phyloP scores from a whole-genome alignment of 2,797 vertebrate genomes.

The Erethizon dorsatum region DNA sequence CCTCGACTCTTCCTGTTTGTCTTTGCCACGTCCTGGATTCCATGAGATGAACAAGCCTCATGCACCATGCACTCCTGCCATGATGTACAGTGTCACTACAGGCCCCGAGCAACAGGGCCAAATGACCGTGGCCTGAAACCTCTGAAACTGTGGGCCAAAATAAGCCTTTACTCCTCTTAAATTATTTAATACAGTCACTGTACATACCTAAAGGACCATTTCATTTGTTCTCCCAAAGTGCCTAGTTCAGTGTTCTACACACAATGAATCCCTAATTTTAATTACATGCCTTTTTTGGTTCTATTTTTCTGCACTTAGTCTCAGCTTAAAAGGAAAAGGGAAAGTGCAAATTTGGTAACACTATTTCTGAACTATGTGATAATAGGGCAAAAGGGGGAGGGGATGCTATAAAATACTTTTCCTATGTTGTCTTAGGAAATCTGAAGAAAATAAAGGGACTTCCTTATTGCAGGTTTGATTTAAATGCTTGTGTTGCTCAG shows the following conservation, averaged over 20 bases:
- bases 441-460: slow-evolving; percentile 25
- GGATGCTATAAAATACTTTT: slow-evolving; percentile 45
- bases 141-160: not conserved
- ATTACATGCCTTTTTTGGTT: slow-evolving; percentile 20
- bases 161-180: not conserved
- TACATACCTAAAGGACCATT: slow-evolving; percentile 30
- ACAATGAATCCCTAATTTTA: slow-evolving; percentile 13
- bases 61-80: not conserved
- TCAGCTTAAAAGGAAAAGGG: slow-evolving; percentile 56
- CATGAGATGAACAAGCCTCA: not conserved
- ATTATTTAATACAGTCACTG: not conserved
- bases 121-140: not conserved
- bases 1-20: not conserved
- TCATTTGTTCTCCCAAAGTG: slow-evolving; percentile 51
- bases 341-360: slow-evolving; percentile 62
- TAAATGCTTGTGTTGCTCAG: slow-evolving; percentile 2
- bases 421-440: slow-evolving; percentile 40
- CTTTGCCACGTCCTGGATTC: not conserved
- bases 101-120: not conserved
- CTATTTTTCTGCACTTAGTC: slow-evolving; percentile 59
- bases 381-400: not conserved
- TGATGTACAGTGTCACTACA: not conserved
- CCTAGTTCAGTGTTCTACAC: not conserved
- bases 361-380: slow-evolving; percentile 28
- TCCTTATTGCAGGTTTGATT: slow-evolving; percentile 51